phyloP scores from a whole-genome alignment of 2,113 vertebrate genomes.

The Tiliqua scincoides region DNA sequence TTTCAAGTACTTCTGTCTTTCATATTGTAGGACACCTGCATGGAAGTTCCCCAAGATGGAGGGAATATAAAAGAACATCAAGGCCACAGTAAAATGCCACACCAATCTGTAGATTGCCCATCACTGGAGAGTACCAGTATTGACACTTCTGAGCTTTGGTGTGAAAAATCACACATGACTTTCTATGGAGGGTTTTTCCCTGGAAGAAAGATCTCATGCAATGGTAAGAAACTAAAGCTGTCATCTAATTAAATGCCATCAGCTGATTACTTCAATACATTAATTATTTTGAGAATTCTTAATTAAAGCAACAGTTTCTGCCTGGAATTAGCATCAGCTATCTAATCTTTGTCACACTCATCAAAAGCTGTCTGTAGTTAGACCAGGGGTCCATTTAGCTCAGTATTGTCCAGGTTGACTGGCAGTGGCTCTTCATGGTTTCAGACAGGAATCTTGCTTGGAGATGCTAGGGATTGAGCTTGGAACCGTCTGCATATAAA shows the following conservation, averaged over 20 bases:
- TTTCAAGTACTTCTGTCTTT: constrained; percentile 22
- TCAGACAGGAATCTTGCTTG: too few relatives aligned
- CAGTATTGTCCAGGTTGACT: too few relatives aligned
- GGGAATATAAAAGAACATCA: constrained; percentile 16
- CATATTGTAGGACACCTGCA: constrained; percentile 27
- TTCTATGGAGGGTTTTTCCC: constrained; percentile 51
- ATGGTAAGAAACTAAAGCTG: constrained; percentile 32
- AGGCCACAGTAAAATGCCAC: constrained; percentile 17
- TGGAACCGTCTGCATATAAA: too few relatives aligned
- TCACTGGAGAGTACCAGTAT: constrained; percentile 26
- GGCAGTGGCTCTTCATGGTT: too few relatives aligned
- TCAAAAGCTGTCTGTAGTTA: too few relatives aligned
- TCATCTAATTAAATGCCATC: not conserved
- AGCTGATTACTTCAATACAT: not conserved
- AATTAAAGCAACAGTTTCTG: not conserved
- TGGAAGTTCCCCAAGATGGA: not conserved
- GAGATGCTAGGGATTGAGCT: too few relatives aligned
- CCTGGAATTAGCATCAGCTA: not conserved
- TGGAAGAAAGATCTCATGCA: constrained; percentile 50
- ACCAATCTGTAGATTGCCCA: constrained; percentile 13
- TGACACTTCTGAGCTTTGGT: constrained; percentile 37
- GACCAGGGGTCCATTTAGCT: too few relatives aligned
- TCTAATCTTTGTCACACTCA: too few relatives aligned
- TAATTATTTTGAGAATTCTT: not conserved
- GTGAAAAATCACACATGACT: constrained; percentile 44